phyloP scores from a whole-genome alignment of 2,888 invertebrate genomes.

The Agrotis ipsilon region DNA sequence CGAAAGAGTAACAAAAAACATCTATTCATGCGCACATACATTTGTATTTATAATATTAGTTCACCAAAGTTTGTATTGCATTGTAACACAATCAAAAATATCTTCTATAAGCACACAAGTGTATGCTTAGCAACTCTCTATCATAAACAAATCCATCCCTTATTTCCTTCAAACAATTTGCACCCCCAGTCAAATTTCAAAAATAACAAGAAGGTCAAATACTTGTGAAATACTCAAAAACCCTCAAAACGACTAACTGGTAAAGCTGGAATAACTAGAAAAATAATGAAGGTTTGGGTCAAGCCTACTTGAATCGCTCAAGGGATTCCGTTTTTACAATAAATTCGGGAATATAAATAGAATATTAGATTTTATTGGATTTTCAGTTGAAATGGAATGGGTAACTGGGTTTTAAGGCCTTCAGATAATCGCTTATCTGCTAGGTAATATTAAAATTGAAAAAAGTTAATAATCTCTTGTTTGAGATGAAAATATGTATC shows the following conservation, averaged over 20 bases:
- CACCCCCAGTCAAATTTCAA: conserved; percentile 1
- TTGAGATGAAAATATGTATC: not conserved
- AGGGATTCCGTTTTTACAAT: conserved; percentile 43
- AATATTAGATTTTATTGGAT: conserved; percentile 44
- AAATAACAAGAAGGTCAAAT: conserved; percentile 32
- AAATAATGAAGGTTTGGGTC: conserved; percentile 63
- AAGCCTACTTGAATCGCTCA: conserved; percentile 42
- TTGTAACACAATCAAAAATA: not conserved
- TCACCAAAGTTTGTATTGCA: too few relatives aligned
- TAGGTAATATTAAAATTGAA: not conserved
- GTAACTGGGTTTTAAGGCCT: conserved; percentile 1
- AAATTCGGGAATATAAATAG: conserved; percentile 46
- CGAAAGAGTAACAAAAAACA: too few relatives aligned
- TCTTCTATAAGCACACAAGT: not conserved
- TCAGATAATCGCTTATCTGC: conserved; percentile 14
- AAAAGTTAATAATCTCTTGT: not conserved
- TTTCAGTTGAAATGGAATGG: conserved; percentile 13
- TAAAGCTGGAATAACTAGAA: conserved; percentile 56
- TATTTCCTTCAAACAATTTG: conserved; percentile 12
- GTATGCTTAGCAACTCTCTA: not conserved
- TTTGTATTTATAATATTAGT: too few relatives aligned
- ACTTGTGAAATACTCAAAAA: conserved; percentile 35
- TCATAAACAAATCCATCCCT: not conserved
- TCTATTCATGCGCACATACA: too few relatives aligned
- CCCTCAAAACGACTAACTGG: conserved; percentile 42